Conservation (phyloP, 2,888 invertebrate genomes). For the Pachydiplax longipennis region DNA sequence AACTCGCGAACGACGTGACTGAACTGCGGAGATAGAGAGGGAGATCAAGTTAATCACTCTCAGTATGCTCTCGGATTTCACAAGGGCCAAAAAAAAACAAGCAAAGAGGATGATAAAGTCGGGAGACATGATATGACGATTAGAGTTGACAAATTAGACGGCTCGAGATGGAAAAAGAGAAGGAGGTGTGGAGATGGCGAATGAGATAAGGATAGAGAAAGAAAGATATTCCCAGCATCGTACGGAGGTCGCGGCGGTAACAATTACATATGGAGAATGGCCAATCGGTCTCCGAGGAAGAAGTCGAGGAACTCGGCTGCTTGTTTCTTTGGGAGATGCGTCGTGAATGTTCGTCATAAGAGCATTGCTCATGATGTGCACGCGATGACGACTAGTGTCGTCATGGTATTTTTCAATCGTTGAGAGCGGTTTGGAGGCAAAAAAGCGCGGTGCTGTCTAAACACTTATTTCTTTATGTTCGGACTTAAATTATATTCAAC, state of each 20-base stretch:
- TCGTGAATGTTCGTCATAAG: too few relatives aligned
- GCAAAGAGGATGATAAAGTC: constrained; percentile 20
- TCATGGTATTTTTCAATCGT: too few relatives aligned
- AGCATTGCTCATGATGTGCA: too few relatives aligned
- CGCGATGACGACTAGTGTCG: too few relatives aligned
- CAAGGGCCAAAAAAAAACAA: constrained; percentile 1
- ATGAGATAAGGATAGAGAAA: neutral
- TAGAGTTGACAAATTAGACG: constrained; percentile 34
- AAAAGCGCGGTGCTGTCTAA: too few relatives aligned
- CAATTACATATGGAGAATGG: neutral
- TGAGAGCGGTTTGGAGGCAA: too few relatives aligned
- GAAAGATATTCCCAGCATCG: neutral
- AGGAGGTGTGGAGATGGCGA: neutral
- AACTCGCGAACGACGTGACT: neutral
- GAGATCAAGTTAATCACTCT: constrained; percentile 28
- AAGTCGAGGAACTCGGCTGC: neutral
- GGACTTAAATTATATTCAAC: too few relatives aligned
- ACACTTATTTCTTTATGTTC: too few relatives aligned
- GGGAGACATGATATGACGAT: constrained; percentile 30
- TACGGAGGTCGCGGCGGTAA: neutral
- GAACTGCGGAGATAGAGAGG: neutral
- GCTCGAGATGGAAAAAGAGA: neutral
- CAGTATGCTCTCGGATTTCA: neutral
- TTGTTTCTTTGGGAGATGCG: neutral
- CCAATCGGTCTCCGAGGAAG: neutral